A percentile compares a stretch with the other conserved stretches of the same genome.
Evolutionary conservation across 2,113 vertebrate species (phyloP).

Genomic region (Phrynosoma blainvillii): DNA sequence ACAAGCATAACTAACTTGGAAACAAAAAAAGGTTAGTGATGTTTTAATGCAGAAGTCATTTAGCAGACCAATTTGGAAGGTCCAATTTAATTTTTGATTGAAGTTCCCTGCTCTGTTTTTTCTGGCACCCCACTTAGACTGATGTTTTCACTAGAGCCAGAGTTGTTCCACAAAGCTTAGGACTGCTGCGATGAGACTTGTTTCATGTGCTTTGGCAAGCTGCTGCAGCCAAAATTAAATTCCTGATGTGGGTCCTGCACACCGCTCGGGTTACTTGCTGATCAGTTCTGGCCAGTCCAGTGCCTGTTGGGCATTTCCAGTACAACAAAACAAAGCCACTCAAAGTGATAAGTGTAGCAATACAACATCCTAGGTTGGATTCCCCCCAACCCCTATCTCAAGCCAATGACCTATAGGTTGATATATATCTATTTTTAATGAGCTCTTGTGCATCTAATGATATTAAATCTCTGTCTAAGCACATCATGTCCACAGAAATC

Average conservation of each 20-base stretch:
- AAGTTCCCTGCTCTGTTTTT: neutral
- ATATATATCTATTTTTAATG: constrained; percentile 14
- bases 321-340: neutral
- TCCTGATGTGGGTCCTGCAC: neutral
- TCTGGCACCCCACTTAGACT: neutral
- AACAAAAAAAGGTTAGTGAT: neutral
- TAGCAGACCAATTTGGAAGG: constrained; percentile 1
- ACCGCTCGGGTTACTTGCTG: too few species aligned
- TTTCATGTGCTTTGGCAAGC: neutral
- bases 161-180: neutral
- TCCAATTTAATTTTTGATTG: neutral
- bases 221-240: neutral
- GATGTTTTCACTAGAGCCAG: neutral
- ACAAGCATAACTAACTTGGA: neutral
- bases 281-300: neutral
- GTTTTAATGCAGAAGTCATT: neutral
- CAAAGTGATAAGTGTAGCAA: neutral
- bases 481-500: constrained; percentile 36
- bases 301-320: neutral
- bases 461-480: constrained; percentile 33
- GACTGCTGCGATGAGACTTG: neutral
- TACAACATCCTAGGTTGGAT: neutral
- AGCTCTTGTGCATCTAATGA: constrained; percentile 2
- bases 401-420: neutral
- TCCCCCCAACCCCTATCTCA: too few species aligned